Conservation (phyloP, 1,140 invertebrate species). For the Rhopalosiphum padi region DNA sequence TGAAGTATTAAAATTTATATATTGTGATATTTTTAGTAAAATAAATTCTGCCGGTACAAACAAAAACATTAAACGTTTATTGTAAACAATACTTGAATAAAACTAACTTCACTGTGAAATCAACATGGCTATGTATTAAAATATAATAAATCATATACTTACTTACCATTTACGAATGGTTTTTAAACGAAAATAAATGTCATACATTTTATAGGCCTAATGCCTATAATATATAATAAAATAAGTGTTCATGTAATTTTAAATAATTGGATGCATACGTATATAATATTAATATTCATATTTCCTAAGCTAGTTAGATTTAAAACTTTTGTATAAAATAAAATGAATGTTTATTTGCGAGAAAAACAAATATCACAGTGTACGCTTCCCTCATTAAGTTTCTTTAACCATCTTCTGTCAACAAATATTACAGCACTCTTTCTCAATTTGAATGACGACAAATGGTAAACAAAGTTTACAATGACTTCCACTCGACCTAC, state of each 20-base stretch:
- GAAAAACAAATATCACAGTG: background rate
- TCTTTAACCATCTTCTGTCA: constrained; percentile 31
- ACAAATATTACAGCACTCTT: background rate
- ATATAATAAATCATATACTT: background rate
- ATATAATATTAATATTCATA: background rate
- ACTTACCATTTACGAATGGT: background rate
- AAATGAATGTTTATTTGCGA: constrained; percentile 20
- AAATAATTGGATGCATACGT: background rate
- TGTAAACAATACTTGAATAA: background rate
- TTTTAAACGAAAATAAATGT: background rate
- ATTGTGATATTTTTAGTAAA: background rate
- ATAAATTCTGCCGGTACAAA: background rate
- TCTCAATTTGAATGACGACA: constrained; percentile 36
- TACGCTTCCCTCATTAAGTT: constrained; percentile 23
- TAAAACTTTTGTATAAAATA: background rate
- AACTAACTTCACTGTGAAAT: background rate
- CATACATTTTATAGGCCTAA: background rate
- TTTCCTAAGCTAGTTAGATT: background rate
- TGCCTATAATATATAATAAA: background rate
- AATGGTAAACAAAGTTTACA: constrained; percentile 17
- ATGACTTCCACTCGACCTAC: constrained; percentile 45
- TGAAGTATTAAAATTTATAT: background rate
- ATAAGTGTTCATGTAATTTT: background rate
- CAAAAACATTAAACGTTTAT: background rate
- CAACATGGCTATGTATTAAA: background rate